Conservation (phyloP, 2,888 invertebrate genomes). For the Monoplex corrugatus region DNA sequence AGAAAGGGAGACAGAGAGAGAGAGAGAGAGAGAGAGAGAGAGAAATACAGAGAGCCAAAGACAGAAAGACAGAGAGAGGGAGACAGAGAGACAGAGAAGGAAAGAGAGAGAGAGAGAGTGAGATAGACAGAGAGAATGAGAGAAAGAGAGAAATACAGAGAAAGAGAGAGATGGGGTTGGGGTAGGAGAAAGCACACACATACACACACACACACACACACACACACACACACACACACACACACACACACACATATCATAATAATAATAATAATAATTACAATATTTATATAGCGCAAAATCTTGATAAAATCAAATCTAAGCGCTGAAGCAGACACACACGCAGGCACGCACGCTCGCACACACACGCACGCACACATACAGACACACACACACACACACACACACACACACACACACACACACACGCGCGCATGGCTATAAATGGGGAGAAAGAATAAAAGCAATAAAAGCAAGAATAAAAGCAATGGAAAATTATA, state of each 20-base stretch:
- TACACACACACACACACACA: background rate
- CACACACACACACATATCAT: background rate
- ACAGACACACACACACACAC: background rate
- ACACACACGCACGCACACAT: background rate
- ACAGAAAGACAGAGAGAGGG: slow-evolving; percentile 25
- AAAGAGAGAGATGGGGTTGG: background rate
- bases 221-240: background rate
- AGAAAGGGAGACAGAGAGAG: background rate
- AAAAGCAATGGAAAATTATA: no score
- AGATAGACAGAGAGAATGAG: background rate
- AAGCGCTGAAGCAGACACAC: background rate
- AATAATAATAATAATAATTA: no score
- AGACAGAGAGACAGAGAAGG: slow-evolving; percentile 1
- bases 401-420: background rate
- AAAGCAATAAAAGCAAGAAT: no score
- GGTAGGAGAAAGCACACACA: background rate
- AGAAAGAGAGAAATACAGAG: background rate
- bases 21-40: no score
- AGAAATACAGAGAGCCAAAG: background rate
- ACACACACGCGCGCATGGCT: background rate
- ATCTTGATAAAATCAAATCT: no score
- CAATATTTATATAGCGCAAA: no score
- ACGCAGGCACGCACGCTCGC: background rate
- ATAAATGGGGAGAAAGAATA: no score
- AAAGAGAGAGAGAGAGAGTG: slow-evolving; percentile 10